Conservation (phyloP, 2,888 invertebrate genomes). For the Phengaris alcon region DNA sequence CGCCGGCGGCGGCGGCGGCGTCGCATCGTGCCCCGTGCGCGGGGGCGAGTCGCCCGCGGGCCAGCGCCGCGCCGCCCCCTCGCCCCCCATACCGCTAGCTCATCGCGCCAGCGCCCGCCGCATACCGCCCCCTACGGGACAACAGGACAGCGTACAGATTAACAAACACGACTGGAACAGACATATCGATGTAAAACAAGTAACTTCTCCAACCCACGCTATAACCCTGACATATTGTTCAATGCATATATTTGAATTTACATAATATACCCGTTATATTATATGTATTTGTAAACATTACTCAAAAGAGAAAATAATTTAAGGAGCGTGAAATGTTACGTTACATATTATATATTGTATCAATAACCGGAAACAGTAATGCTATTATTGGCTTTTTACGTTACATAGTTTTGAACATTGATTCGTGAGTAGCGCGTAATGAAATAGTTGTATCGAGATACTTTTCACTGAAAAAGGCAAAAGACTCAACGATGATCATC, state of each 20-base stretch:
- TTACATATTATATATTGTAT: too few species aligned
- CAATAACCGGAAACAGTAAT: too few species aligned
- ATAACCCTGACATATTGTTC: too few species aligned
- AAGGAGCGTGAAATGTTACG: too few species aligned
- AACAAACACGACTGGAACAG: too few species aligned
- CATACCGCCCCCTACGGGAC: slow-evolving; percentile 34
- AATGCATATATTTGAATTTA: too few species aligned
- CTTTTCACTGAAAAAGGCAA: neutral
- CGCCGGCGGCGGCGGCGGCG: slow-evolving; percentile 73
- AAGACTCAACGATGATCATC: neutral
- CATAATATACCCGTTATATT: too few species aligned
- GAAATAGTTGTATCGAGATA: neutral
- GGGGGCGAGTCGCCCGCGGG: slow-evolving; percentile 81
- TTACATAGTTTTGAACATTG: neutral
- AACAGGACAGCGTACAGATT: neutral
- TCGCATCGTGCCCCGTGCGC: slow-evolving; percentile 79
- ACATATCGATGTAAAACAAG: too few species aligned
- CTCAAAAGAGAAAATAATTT: too few species aligned
- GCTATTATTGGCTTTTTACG: neutral
- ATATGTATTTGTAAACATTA: too few species aligned
- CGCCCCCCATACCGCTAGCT: slow-evolving; percentile 79
- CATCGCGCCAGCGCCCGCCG: slow-evolving; percentile 67
- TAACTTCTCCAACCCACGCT: too few species aligned
- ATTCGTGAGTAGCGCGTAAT: neutral
- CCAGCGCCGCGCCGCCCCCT: slow-evolving; percentile 82